These are phyloP conservation scores for Epinotia bilunana DNA, from an alignment of 2,888 invertebrate species.

Conservation along the genomic window DNA sequence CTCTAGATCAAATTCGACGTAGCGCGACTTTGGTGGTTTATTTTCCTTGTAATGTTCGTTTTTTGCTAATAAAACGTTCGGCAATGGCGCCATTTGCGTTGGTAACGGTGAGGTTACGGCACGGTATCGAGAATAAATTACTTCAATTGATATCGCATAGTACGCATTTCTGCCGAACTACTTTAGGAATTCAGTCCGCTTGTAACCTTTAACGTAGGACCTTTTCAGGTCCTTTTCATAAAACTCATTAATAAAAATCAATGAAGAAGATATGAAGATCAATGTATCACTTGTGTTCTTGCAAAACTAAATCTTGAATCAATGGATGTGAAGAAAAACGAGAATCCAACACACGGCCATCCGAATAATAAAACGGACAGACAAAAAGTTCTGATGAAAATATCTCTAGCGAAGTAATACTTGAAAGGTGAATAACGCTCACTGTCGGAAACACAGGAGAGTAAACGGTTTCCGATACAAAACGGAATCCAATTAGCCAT, in stretches of 20 bases:
- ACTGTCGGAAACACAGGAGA: slow-evolving; percentile 62
- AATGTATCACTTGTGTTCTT: too few species aligned
- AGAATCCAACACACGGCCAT: slow-evolving; percentile 24
- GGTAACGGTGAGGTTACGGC: slow-evolving; percentile 62
- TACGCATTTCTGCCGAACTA: slow-evolving; percentile 2
- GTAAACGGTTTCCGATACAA: slow-evolving; percentile 70
- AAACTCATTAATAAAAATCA: slow-evolving; percentile 19
- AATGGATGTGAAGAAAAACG: slow-evolving; percentile 16
- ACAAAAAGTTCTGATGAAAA: slow-evolving; percentile 44
- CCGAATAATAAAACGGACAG: slow-evolving; percentile 17
- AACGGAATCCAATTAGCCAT: slow-evolving; percentile 79
- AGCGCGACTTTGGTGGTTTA: slow-evolving; percentile 70
- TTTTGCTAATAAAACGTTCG: slow-evolving; percentile 68
- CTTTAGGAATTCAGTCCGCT: background rate
- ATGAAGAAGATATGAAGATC: too few species aligned
- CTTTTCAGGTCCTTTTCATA: slow-evolving; percentile 11
- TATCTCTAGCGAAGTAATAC: slow-evolving; percentile 57
- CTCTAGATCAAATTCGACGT: slow-evolving; percentile 79
- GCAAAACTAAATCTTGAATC: background rate
- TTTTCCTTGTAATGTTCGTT: slow-evolving; percentile 71
- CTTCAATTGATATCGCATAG: slow-evolving; percentile 1
- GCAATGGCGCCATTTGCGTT: slow-evolving; percentile 66
- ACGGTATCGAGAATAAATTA: slow-evolving; percentile 43
- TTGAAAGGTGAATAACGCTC: slow-evolving; percentile 64
- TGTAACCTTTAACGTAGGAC: slow-evolving; percentile 7